Evolutionary conservation across 2,888 invertebrate genomes (phyloP), one percentile per base, ranked within the genome.

Genomic region (Lypha dubia): DNA sequence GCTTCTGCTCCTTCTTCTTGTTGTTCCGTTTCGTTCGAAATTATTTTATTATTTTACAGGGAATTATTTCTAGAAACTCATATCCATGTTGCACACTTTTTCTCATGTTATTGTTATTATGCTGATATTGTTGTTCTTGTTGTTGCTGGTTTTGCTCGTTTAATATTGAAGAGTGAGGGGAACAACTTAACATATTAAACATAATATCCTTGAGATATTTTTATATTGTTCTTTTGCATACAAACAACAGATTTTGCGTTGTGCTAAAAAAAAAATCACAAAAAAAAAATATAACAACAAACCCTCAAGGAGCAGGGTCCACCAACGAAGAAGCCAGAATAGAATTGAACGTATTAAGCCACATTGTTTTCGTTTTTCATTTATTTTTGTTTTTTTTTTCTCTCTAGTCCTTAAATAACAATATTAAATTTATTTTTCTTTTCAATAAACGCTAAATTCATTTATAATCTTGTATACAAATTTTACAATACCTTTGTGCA

Each of bases 401-500:
- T 51, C 44, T 22, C 44, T 38, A 58, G 44, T 65, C n/a, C 49
- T 65, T 71, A 46, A 71, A 71, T 79, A 84, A 76, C 73, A 84
- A 86, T 85, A 86, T 86, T 86, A 86, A 86, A 86, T 86, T 87
- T 87, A 75, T 68, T 79, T 74, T 74, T 63, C 46, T 79, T 84
- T 68, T 53, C 75, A 74, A 51, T 60, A 35, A 56, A 62, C 65
- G 70, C 58, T 68, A 68, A 76, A 74, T 84, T 84, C 73, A 68
- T 83, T 75, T 70, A 67, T 70, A 79, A 79, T 75, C 58, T 83
- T 79, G 22, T 60, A 53, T 22, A 83, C 63, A 41, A 73, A 86
- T 86, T 91, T 91, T 89, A 91, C 90, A 89, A 91, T 91, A 91
- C 91, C 91, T 91, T 91, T 90, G 91, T 91, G 91, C 90, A 90